Conservation (phyloP, 2,113 vertebrate species). For the Apeltes quadracus region DNA sequence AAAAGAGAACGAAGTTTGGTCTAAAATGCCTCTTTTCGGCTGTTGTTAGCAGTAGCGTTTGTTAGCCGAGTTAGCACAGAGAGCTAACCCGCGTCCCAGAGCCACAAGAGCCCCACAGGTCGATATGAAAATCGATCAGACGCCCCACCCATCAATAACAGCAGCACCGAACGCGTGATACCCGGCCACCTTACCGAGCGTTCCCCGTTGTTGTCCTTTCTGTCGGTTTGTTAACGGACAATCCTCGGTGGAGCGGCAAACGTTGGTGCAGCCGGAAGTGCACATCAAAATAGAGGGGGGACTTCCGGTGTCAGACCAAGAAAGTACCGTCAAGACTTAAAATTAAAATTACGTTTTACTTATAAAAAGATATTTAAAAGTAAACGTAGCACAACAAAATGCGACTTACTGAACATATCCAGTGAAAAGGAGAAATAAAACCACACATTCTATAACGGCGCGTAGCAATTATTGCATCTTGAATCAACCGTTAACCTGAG, state of each 20-base stretch:
- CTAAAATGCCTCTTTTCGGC: not conserved
- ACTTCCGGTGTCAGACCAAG: constrained; percentile 7
- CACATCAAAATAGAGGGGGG: not conserved
- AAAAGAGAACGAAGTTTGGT: not conserved
- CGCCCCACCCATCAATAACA: rapidly evolving
- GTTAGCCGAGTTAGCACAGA: constrained; percentile 21
- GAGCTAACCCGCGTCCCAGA: not conserved
- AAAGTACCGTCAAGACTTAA: not conserved
- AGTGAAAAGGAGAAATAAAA: not conserved
- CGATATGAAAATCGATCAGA: not conserved
- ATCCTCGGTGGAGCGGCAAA: rapidly evolving
- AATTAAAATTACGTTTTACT: too few relatives aligned
- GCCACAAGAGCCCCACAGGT: not conserved
- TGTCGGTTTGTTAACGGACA: not conserved
- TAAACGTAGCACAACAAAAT: too few relatives aligned
- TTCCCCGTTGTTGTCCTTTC: rapidly evolving
- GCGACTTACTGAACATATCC: too few relatives aligned
- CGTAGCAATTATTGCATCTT: too few relatives aligned
- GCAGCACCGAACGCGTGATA: rapidly evolving
- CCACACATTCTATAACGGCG: too few relatives aligned
- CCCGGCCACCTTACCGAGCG: not conserved
- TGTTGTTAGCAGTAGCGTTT: not conserved
- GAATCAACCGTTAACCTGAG: not conserved
- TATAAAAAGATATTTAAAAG: too few relatives aligned
- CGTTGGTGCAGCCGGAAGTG: not conserved